A percentile compares a stretch with the other conserved stretches of the same genome.
Conservation (phyloP, 2,888 invertebrate species). For the Alcis repandata region DNA sequence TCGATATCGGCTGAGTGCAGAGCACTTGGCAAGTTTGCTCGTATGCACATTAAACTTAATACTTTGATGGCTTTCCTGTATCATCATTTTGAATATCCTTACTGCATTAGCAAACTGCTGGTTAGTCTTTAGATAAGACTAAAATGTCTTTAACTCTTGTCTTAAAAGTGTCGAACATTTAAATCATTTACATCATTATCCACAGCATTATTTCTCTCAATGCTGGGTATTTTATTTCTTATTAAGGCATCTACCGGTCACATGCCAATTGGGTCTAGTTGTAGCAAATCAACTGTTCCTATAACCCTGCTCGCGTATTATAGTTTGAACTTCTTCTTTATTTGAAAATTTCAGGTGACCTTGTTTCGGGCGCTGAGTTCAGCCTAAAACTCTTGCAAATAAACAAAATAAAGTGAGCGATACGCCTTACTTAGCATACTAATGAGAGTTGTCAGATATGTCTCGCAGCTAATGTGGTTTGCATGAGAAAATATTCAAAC, state of each 20-base stretch:
- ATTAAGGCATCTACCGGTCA: neutral
- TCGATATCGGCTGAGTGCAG: conserved; percentile 38
- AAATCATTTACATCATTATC: too few species aligned
- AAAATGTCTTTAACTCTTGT: too few species aligned
- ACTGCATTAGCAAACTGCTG: too few species aligned
- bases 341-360: neutral
- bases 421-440: conserved; percentile 29
- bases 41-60: conserved; percentile 16
- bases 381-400: conserved; percentile 9
- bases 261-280: too few species aligned
- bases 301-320: too few species aligned
- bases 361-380: neutral
- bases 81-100: neutral
- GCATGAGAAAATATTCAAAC: conserved; percentile 15
- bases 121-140: too few species aligned
- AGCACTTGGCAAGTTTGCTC: conserved; percentile 29
- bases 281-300: too few species aligned
- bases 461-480: conserved; percentile 13
- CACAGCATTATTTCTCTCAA: too few species aligned
- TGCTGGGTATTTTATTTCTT: too few species aligned
- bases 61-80: conserved; percentile 11
- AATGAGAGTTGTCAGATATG: conserved; percentile 26
- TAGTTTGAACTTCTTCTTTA: neutral
- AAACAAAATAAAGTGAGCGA: conserved; percentile 27
- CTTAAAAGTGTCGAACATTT: too few species aligned